Evolutionary conservation across 1,140 invertebrate genomes (phyloP), one percentile per base, ranked within the genome.

Genomic region (Aricia agestis): DNA sequence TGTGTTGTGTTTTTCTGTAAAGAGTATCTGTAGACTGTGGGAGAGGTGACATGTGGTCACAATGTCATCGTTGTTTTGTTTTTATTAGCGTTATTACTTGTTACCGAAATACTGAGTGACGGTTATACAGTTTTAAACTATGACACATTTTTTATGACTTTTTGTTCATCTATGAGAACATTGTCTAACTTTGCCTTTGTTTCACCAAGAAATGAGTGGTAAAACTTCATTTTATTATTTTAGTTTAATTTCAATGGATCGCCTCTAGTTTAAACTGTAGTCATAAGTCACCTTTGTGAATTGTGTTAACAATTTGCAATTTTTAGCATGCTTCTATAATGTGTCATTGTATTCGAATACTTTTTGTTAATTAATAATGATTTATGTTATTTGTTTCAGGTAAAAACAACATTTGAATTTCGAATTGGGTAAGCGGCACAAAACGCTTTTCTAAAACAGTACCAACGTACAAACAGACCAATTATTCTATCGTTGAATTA

Each of bases 31-130:
- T 32, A 42, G 74, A 45, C 74, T 74, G 76, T 77, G 81, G 78
- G 81, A 79, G 81, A 75, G 76, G 75, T 69, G 77, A 75, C 79
- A 81, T 79, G 71, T 81, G 79, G 72, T 66, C 66, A 71, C 68
- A 72, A 73, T 73, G 58, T 70, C 68, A 75, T 69, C 68, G 71
- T 67, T 74, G 45, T 52, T 52, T 52, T 41, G 52, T 70, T 74
- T 25, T 76, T 75, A 72, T 77, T 77, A 74, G 73, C 72, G 72
- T 70, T 18, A 59, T 63, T 70, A 63, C 68, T 70, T 18, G 68
- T 63, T 70, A 63, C 68, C 32, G 42, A 42, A 69, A 52, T 73
- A 73, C 63, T 72, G 66, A 52, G 1, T 76, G 77, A 75, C 74
- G 72, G 71, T 74, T 71, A 68, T 11, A 68, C 72, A 75, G 74